These are phyloP conservation scores for Drosophila maculinotata DNA, from an alignment of 2,888 invertebrate species.

Conservation along the genomic window DNA sequence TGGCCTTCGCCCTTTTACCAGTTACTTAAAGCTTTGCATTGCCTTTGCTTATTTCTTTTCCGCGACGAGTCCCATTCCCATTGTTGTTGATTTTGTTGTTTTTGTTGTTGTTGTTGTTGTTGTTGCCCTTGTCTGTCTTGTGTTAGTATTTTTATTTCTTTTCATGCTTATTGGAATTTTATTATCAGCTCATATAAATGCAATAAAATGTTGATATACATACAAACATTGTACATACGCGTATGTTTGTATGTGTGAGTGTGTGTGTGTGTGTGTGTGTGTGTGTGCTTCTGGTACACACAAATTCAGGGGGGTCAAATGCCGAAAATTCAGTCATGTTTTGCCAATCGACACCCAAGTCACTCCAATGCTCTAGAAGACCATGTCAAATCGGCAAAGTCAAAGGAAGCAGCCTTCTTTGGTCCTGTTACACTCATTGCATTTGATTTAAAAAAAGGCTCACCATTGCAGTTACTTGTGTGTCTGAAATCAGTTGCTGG, in stretches of 20 bases:
- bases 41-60: conserved; percentile 41
- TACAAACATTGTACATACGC: conserved; percentile 20
- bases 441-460: conserved; percentile 2
- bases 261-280: neutral
- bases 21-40: conserved; percentile 34
- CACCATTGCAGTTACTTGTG: too few species aligned
- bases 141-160: conserved; percentile 72
- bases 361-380: too few species aligned
- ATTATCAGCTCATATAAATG: conserved; percentile 80
- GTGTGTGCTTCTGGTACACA: neutral
- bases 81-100: too few species aligned
- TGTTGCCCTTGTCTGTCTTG: conserved; percentile 58
- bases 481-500: neutral
- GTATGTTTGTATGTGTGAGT: neutral
- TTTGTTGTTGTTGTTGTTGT: conserved; percentile 31
- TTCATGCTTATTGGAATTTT: conserved; percentile 78
- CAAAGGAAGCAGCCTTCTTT: too few species aligned
- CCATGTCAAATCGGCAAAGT: too few species aligned
- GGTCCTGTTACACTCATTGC: too few species aligned
- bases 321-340: conserved; percentile 37
- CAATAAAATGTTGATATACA: conserved; percentile 67
- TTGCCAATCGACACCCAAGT: conserved; percentile 37
- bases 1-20: conserved; percentile 33
- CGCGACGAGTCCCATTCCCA: too few species aligned
- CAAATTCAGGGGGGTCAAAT: too few species aligned